These are phyloP conservation scores for Malthinus seriepunctatus DNA, from an alignment of 2,888 invertebrate genomes.

Conservation along the genomic window DNA sequence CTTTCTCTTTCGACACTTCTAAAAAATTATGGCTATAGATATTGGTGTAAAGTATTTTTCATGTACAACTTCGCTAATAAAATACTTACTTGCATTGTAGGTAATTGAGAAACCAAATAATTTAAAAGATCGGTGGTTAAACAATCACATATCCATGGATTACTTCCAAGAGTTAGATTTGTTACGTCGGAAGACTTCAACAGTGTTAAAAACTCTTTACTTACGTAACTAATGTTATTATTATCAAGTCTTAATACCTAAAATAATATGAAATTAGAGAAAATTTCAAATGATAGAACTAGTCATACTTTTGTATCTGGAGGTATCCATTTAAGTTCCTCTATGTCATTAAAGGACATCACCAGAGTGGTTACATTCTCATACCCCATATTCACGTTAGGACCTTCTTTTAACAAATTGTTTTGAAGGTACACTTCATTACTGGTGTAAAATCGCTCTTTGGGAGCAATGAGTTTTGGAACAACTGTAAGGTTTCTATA, in stretches of 20 bases:
- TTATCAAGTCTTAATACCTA: slow-evolving; percentile 57
- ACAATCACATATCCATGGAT: slow-evolving; percentile 9
- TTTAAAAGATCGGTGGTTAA: background rate
- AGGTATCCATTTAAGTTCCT: slow-evolving; percentile 54
- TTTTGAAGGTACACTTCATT: slow-evolving; percentile 38
- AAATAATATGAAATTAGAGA: slow-evolving; percentile 20
- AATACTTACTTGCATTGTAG: background rate
- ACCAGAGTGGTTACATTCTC: slow-evolving; percentile 56
- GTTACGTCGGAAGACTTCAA: slow-evolving; percentile 50
- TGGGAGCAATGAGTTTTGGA: slow-evolving; percentile 45
- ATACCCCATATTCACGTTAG: slow-evolving; percentile 48
- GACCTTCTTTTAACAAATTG: slow-evolving; percentile 28
- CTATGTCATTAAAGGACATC: slow-evolving; percentile 57
- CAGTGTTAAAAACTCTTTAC: slow-evolving; percentile 49
- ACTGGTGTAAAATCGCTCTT: slow-evolving; percentile 22
- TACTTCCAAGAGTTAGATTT: background rate
- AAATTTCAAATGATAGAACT: background rate
- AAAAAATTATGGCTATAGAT: too few species aligned
- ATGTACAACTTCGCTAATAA: background rate
- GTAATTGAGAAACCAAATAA: slow-evolving; percentile 1
- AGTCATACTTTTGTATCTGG: slow-evolving; percentile 48
- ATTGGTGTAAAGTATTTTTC: too few species aligned
- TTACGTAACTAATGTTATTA: slow-evolving; percentile 60
- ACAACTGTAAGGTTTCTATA: slow-evolving; percentile 53
- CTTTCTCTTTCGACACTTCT: too few species aligned